Evolutionary conservation across 2,797 vertebrate species (phyloP).

Genomic region (Halcyon badia): DNA sequence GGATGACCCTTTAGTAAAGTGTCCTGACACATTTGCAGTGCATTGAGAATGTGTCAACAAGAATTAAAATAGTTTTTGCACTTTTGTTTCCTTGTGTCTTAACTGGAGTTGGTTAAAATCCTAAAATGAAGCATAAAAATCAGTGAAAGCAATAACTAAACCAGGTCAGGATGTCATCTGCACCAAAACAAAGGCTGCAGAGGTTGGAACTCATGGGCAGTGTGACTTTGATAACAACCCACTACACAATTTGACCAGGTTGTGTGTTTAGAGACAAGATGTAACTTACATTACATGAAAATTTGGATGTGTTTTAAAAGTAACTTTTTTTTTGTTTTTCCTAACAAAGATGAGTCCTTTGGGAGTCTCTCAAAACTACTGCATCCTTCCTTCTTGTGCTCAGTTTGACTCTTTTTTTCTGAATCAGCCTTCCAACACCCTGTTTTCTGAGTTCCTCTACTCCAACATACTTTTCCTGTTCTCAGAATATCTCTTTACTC

Average conservation of each 20-base stretch:
- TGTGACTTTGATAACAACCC: background rate
- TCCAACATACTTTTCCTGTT: background rate
- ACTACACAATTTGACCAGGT: background rate
- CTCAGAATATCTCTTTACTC: background rate
- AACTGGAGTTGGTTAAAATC: background rate
- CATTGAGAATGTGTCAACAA: rapidly evolving
- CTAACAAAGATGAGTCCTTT: background rate
- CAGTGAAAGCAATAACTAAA: background rate
- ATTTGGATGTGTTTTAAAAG: background rate
- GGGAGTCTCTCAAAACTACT: background rate
- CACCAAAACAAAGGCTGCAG: background rate
- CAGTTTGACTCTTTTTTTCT: background rate
- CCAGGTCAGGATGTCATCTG: background rate
- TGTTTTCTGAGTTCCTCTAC: background rate
- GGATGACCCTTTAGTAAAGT: background rate
- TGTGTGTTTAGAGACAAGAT: background rate
- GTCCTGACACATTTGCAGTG: rapidly evolving
- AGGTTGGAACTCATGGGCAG: rapidly evolving
- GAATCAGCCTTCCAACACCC: background rate
- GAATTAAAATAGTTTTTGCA: background rate
- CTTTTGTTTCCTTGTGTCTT: background rate
- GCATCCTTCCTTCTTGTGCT: background rate
- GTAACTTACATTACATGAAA: background rate
- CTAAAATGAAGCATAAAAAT: background rate
- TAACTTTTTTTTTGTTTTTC: too few relatives aligned